A percentile compares a stretch with the other conserved stretches of the same genome.
Evolutionary conservation across 2,888 invertebrate species (phyloP).

Genomic region (Pycnomerus fuliginosus): DNA sequence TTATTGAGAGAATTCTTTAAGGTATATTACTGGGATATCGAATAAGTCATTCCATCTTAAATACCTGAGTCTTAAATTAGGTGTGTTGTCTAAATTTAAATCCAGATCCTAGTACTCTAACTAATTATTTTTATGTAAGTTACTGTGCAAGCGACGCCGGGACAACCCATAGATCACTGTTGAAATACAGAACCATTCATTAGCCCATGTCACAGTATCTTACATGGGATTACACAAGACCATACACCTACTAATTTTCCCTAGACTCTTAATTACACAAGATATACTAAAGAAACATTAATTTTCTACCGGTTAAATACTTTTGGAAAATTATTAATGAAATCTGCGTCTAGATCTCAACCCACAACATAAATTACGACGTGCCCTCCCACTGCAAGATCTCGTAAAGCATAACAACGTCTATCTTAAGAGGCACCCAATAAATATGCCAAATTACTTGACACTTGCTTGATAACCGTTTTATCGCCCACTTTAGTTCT

Average conservation of each 20-base stretch:
- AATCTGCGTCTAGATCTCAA: conserved; percentile 20
- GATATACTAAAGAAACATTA: no score
- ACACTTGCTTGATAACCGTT: conserved; percentile 36
- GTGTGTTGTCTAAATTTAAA: conserved; percentile 22
- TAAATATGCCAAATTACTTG: conserved; percentile 42
- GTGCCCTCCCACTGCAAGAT: conserved; percentile 36
- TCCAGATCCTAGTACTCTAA: conserved; percentile 16
- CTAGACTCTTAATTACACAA: conserved; percentile 7
- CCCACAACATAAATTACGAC: conserved; percentile 31
- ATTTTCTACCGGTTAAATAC: no score
- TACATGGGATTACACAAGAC: conserved; percentile 24
- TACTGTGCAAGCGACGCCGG: conserved; percentile 15
- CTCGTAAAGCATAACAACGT: conserved; percentile 37
- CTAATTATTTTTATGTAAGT: conserved; percentile 27
- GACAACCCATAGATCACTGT: conserved; percentile 26
- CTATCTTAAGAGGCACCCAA: conserved; percentile 33
- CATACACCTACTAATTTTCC: conserved; percentile 27
- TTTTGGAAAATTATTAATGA: not conserved
- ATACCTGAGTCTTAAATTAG: conserved; percentile 7
- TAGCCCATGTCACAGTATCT: conserved; percentile 23
- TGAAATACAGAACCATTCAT: conserved; percentile 26
- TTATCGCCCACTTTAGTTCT: conserved; percentile 35
- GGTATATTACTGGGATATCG: no score
- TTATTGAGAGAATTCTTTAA: no score
- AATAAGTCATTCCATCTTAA: no score